Evolutionary conservation across 2,113 vertebrate species (phyloP), one percentile per base, ranked within the genome.

Genomic region (Chinchilla lanigera): DNA sequence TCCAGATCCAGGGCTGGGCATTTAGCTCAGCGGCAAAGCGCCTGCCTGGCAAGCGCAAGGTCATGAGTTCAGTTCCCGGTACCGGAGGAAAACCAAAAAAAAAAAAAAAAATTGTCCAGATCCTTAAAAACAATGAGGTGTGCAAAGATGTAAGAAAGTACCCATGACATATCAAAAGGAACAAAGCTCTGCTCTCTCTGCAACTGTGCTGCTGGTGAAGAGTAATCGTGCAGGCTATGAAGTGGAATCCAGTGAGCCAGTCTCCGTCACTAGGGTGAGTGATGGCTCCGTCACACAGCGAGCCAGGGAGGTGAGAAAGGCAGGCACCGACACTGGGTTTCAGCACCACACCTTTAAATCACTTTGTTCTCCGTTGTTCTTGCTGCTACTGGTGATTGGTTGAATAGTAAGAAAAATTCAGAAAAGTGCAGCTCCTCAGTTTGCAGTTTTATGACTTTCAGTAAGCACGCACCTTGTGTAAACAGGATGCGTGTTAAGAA

Each of bases 321-420:
- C 14, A 7, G 0, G 13, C 12, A 9, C 2, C 50, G 50, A 10
- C 30, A 5, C 1, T 12, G 4, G 44, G 4, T 10, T 44, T 75
- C 22, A 44, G 60, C 44, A 9, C 30, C 14, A 16, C 28, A 44
- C 13, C 26, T 85, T 50, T 28, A 20, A 80, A 38, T 2, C 10
- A 8, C 8, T 5, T 69, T 93, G 60, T 6, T 33, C 1, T 26
- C 78, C 38, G 5, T 26, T 52, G 52, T 44, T n/a, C 11, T 58
- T 75, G 16, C 8, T 14, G 17, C 28, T 81, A 30, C 24, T 92
- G 10, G 7, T 47, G 44, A 75, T 28, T 19, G 47, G n/a, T 19
- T 78, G 28, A 78, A 35, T 56, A 19, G 2, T 65, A 41, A 30
- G 47, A 41, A n/a, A 38, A 4, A 77, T 65, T 65, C 83, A 93